Base-by-base conservation (phyloP, 1,140 invertebrate genomes). In the Cydia amplana region DNA sequence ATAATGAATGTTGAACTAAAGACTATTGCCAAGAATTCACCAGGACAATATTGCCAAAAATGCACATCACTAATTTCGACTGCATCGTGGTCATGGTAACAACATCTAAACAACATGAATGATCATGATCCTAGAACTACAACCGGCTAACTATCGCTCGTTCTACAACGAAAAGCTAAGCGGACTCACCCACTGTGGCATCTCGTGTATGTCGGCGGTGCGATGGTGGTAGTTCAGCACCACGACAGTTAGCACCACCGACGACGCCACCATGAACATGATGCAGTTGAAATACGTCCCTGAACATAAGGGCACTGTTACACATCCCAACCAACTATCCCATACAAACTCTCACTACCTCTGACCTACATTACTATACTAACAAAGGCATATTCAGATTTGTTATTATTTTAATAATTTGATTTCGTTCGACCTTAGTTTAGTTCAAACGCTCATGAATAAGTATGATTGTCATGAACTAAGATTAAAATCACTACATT, bases 211-310 rank as follows among this genome's bases (percentile, higher is more conserved):
- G 88, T 99, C 98, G 55, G 98, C 97, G 81, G 97, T 98, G 85
- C 98, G 95, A 93, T 99, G 98, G 94, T 99, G 99, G 93, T 99
- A 99, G 94, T 99, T 99, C 78, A 99, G 95, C 78, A 99, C 98
- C 82, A 99, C 95, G 75, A 99, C 98, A 23, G 99, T 99, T 83
- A 99, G 96, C 77, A 99, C 97, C 85, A 99, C 98, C 78, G 98
- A 99, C 78, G 98, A 98, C 51, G 98, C 98, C 93, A 99, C 98
- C 98, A 99, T 99, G 93, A 99, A 98, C 99, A 99, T 99, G 93
- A 99, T 99, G 94, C 98, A 99, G 93, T 99, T 99, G 95, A 99
- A 99, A 94, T 99, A 99, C 82, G 99, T 99, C 87, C 98, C 98
- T 99, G 95, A 80, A 25, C 28, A 72, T 18, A 36, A 70, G 55